Base-by-base conservation (phyloP, 2,888 invertebrate genomes). In the Zootermopsis nevadensis region DNA sequence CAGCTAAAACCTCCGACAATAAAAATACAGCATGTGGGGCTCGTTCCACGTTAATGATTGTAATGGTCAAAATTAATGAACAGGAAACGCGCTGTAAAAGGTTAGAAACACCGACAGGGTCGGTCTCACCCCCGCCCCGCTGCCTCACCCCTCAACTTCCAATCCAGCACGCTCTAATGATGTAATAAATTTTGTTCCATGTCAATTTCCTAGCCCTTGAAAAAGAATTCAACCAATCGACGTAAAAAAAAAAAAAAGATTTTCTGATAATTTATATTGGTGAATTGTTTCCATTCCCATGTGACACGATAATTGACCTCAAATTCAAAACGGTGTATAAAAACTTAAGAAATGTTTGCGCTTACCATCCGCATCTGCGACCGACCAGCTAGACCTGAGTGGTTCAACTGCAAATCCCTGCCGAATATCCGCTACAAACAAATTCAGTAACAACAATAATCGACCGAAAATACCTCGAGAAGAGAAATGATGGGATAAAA, bases 41-140 rank as follows among this genome's bases (percentile, higher is more conserved):
- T n/a, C 15, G 33, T 79, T 66, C 66, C 79, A 74, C 1, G 60
- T 79, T 79, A 79, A 79, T 79, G 79, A 66, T 66, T 55, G 53
- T 79, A 66, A 66, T 79, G 79, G 79, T 66, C 66, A 55, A 79
- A 79, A 79, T 66, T 79, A 79, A 79, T 79, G 79, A 79, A 79
- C 79, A 35, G 55, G 79, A 79, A 77, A 79, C 79, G 42, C 60
- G 66, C 66, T 35, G 79, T 79, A 79, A 79, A 79, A 79, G 79
- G 79, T 79, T 79, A 66, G 66, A 79, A 79, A 79, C 66, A 79
- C 79, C 79, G 79, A 79, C 79, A 79, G 79, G 79, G 79, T 79
- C 27, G 33, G 79, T 79, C 66, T 79, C 79, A 79, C 66, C 79
- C 79, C 35, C 10, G n/a, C 74, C 38, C 1, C 38, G 38, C 2